Base-by-base conservation (phyloP, 1,140 invertebrate species). In the Euschistus heros region DNA sequence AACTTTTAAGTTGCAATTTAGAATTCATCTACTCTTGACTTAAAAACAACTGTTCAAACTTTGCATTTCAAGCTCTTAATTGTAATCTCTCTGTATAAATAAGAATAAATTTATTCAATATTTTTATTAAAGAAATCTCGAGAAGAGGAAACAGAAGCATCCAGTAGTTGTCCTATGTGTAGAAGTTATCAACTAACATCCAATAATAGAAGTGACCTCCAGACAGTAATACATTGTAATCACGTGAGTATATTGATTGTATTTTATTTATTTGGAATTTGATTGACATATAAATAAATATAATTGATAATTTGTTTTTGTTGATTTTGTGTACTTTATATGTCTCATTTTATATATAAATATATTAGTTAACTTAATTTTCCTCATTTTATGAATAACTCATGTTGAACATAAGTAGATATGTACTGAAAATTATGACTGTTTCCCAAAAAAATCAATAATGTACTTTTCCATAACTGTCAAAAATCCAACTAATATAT, bases 61-160 rank as follows among this genome's bases (percentile, higher is more conserved):
- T 15, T 55, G 17, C 52, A 55, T 18, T 59, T 62, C 22, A 42
- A 37, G 4, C 18, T 24, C 26, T 7, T 24, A 0, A 27, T 18
- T 8, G 6, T 7, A 18, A 62, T 42, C 4, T 20, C 30, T 15
- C 17, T 62, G 22, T 24, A 3, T 42, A 2, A 14, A 59, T 17
- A 13, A 8, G n/a, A 54, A 22, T 54, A 1, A 8, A 27, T 27
- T 65, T 5, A 37, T 33, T 54, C 0, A 30, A 54, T 61, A 27
- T 60, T 60, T 20, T 60, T 37, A 26, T 27, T 22, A 37, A 47
- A 60, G 57, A 59, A 24, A 26, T 57, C 54, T 24, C 18, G 65
- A 62, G 60, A 30, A 66, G 47, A 61, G 26, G 50, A 44, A 20
- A 27, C 27, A 26, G 47, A 62, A 50, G 18, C 22, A 22, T 46